These are phyloP conservation scores for Argentina silus DNA, from an alignment of 2,797 vertebrate genomes.

Conservation along the genomic window DNA sequence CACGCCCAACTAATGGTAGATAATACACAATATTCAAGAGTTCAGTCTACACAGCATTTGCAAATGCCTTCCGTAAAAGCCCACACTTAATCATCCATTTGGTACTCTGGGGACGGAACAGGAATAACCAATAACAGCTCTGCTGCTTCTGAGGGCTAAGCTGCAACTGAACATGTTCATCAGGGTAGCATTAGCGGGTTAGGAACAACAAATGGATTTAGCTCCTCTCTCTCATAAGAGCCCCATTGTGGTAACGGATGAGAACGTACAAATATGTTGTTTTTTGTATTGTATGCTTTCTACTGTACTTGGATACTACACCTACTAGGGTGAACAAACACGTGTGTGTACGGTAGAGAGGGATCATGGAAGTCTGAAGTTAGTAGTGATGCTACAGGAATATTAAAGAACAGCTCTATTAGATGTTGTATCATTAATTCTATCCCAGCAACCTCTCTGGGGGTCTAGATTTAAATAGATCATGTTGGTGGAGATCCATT, in stretches of 20 bases:
- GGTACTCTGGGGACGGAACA: slow-evolving; percentile 65
- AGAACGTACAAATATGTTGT: slow-evolving; percentile 10
- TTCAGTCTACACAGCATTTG: slow-evolving; percentile 74
- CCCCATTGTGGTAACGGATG: slow-evolving; percentile 10
- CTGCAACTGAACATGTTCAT: slow-evolving; percentile 55
- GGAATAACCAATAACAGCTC: slow-evolving; percentile 64
- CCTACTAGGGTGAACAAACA: too few species aligned
- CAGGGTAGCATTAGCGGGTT: slow-evolving; percentile 23
- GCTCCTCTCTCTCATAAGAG: not conserved
- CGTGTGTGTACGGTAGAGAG: too few species aligned
- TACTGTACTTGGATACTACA: too few species aligned
- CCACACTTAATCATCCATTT: slow-evolving; percentile 78
- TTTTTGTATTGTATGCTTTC: too few species aligned
- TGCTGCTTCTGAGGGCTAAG: slow-evolving; percentile 50
- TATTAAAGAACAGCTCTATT: slow-evolving; percentile 49
- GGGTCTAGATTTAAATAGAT: slow-evolving; percentile 70
- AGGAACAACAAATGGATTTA: not conserved
- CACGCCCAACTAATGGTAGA: slow-evolving; percentile 75
- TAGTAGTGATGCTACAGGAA: slow-evolving; percentile 38
- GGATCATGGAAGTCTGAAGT: slow-evolving; percentile 39
- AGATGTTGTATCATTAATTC: slow-evolving; percentile 64
- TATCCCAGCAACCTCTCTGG: slow-evolving; percentile 63
- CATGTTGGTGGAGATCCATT: slow-evolving; percentile 72
- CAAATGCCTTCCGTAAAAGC: slow-evolving; percentile 73
- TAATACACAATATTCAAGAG: slow-evolving; percentile 77